phyloP scores from a whole-genome alignment of 2,797 vertebrate species.

The Gobionotothen gibberifrons region DNA sequence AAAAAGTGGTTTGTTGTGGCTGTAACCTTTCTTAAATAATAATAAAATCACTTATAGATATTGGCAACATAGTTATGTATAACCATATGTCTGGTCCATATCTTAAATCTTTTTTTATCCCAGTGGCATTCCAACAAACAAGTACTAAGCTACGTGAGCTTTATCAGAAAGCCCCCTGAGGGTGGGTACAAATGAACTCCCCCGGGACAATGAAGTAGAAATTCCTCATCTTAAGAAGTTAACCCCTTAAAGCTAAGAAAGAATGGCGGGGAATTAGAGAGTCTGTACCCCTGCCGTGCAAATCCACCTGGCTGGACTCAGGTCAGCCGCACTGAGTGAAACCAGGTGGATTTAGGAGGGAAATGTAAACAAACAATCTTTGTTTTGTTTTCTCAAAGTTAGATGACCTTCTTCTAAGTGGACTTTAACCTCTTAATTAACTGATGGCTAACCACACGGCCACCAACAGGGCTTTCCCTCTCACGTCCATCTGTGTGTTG shows the following conservation, averaged over 20 bases:
- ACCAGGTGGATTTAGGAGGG: constrained; percentile 53
- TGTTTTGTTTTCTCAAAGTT: constrained; percentile 8
- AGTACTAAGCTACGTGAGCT: background rate
- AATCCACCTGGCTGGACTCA: constrained; percentile 36
- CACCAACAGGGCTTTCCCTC: constrained; percentile 18
- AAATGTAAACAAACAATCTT: constrained; percentile 43
- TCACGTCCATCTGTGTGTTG: background rate
- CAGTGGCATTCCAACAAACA: constrained; percentile 8
- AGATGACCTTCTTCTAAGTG: constrained; percentile 14
- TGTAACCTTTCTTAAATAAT: background rate
- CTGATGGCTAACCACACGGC: constrained; percentile 6
- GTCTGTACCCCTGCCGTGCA: background rate
- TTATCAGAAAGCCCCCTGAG: background rate
- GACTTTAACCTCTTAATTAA: constrained; percentile 22
- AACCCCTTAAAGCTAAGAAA: constrained; percentile 30
- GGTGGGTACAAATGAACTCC: constrained; percentile 1
- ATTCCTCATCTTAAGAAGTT: constrained; percentile 41
- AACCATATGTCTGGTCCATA: no score
- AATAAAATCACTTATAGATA: background rate
- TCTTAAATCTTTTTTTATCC: background rate
- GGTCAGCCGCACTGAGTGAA: constrained; percentile 38
- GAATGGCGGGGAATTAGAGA: constrained; percentile 36
- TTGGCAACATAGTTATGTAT: background rate
- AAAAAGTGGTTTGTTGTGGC: background rate
- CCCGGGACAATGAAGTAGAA: constrained; percentile 3